Evolutionary conservation across 2,797 vertebrate genomes (phyloP).

Genomic region (Psittacula echo): DNA sequence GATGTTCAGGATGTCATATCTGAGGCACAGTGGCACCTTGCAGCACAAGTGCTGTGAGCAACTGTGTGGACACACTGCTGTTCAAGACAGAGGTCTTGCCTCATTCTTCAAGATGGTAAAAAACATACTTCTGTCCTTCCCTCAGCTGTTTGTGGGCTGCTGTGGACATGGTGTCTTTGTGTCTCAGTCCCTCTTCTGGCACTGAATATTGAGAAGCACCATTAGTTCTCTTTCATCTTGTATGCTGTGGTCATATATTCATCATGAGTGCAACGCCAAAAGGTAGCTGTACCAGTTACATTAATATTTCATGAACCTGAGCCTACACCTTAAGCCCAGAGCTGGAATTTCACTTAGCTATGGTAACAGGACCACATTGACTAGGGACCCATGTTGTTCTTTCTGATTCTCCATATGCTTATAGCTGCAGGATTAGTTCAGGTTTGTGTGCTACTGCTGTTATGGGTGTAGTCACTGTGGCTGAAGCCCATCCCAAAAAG

Average conservation of each 20-base stretch:
- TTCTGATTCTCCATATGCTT: background rate
- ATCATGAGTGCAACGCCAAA: background rate
- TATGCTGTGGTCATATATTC: background rate
- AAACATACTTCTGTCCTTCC: background rate
- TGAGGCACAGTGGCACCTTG: background rate
- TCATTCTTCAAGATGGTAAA: background rate
- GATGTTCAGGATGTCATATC: background rate
- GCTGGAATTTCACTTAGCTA: background rate
- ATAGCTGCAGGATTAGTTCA: background rate
- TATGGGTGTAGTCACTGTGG: background rate
- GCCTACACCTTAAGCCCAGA: background rate
- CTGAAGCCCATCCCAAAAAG: background rate
- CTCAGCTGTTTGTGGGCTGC: background rate
- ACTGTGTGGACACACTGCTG: fast-evolving
- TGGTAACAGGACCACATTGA: background rate
- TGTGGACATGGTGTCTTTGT: background rate
- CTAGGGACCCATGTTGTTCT: background rate
- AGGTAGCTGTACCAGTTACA: background rate
- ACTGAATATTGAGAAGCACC: background rate
- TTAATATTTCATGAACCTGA: background rate
- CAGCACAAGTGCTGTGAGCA: background rate
- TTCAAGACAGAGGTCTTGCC: background rate
- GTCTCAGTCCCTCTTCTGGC: background rate
- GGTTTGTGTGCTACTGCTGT: background rate
- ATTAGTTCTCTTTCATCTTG: background rate